Evolutionary conservation across 2,888 invertebrate genomes (phyloP).

Genomic region (Lasioglossum zephyrum): DNA sequence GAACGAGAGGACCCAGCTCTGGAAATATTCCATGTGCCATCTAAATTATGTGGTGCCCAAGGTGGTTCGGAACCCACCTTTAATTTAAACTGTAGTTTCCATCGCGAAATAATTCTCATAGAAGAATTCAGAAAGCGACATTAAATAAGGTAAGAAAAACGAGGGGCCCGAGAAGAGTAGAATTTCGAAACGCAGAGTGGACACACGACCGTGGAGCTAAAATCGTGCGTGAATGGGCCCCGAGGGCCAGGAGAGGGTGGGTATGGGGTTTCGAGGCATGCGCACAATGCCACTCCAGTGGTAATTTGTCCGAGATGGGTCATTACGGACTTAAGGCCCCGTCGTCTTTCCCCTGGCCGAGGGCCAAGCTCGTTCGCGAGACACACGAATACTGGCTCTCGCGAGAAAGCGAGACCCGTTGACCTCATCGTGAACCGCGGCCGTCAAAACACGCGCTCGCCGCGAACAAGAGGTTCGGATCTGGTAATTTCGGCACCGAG

Average conservation of each 20-base stretch:
- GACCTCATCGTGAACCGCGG: conserved; percentile 79
- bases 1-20: not conserved
- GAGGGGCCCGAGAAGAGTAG: not conserved
- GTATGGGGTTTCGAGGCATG: conserved; percentile 71
- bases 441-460: conserved; percentile 72
- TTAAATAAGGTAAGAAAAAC: too few relatives aligned
- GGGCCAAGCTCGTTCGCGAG: conserved; percentile 42
- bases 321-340: conserved; percentile 58
- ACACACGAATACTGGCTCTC: conserved; percentile 53
- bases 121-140: too few relatives aligned
- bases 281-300: conserved; percentile 75
- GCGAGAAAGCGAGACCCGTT: conserved; percentile 74
- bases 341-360: conserved; percentile 37
- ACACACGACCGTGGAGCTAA: conserved; percentile 6
- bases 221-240: conserved; percentile 51
- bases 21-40: too few relatives aligned
- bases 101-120: too few relatives aligned
- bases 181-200: conserved; percentile 36
- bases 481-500: conserved; percentile 67
- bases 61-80: too few relatives aligned
- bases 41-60: too few relatives aligned
- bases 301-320: conserved; percentile 70
- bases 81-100: too few relatives aligned
- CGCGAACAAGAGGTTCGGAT: conserved; percentile 43
- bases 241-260: conserved; percentile 37